Conservation (phyloP, 1,140 invertebrate species). For the Drosophila bocqueti region DNA sequence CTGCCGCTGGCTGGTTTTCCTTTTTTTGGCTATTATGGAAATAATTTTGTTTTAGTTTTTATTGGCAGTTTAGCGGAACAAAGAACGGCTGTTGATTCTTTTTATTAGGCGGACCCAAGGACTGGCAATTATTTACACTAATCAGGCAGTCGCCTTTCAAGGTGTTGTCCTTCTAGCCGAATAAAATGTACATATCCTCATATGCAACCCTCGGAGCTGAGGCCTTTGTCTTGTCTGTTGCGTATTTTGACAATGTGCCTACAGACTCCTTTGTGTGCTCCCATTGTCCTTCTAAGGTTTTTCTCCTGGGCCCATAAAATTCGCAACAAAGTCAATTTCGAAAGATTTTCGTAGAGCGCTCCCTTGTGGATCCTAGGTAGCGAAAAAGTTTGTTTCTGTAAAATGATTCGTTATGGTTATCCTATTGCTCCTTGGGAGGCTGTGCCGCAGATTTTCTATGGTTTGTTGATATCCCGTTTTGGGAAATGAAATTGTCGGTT, state of each 20-base stretch:
- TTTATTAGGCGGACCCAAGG: conserved; percentile 50
- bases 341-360: conserved; percentile 9
- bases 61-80: conserved; percentile 81
- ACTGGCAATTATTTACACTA: conserved; percentile 80
- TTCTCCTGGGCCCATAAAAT: conserved; percentile 71
- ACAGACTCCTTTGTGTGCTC: conserved; percentile 59
- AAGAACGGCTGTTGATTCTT: conserved; percentile 61
- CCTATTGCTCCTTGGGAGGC: conserved; percentile 13
- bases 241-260: conserved; percentile 79
- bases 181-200: conserved; percentile 4
- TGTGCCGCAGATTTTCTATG: conserved; percentile 25
- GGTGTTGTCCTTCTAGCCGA: conserved; percentile 28
- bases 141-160: conserved; percentile 67
- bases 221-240: conserved; percentile 60
- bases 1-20: conserved; percentile 1
- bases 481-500: conserved; percentile 30
- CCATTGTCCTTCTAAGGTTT: conserved; percentile 27
- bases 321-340: conserved; percentile 80
- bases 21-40: conserved; percentile 61
- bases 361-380: conserved; percentile 19
- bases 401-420: conserved; percentile 51
- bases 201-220: conserved; percentile 49
- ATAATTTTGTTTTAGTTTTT: conserved; percentile 83
- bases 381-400: conserved; percentile 23
- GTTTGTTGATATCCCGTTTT: conserved; percentile 33